Percentiles rank a stretch among this genome's conserved stretches.
phyloP scores from a whole-genome alignment of 1,140 invertebrate species.

The Macrocentrus cingulum region DNA sequence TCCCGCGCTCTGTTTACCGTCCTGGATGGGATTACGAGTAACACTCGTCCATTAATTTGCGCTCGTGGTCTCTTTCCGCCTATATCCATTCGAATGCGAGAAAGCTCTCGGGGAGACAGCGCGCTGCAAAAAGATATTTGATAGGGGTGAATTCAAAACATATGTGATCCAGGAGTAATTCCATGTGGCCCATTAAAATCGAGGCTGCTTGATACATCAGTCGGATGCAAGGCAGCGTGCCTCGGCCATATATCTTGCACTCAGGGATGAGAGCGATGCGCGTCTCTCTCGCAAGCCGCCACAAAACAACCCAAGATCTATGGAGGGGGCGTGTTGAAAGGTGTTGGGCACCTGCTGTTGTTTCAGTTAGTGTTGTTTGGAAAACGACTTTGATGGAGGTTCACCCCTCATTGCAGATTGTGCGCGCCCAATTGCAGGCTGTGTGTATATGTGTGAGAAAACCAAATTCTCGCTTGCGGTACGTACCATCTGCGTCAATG shows the following conservation, averaged over 20 bases:
- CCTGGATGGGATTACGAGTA: constrained; percentile 38
- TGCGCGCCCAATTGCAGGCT: constrained; percentile 3
- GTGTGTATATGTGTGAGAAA: not conserved
- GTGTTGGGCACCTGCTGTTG: constrained; percentile 27
- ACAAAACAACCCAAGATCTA: no score
- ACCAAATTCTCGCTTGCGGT: constrained; percentile 24
- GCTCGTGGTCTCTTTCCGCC: constrained; percentile 22
- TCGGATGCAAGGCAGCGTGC: no score
- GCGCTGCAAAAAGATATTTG: not conserved
- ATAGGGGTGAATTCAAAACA: constrained; percentile 26
- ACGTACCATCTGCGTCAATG: constrained; percentile 49
- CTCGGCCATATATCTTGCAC: no score
- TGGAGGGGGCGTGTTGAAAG: constrained; percentile 13
- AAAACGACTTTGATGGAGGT: constrained; percentile 30
- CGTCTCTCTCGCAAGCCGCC: not conserved
- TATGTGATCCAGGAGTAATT: constrained; percentile 27
- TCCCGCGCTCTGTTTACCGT: constrained; percentile 45
- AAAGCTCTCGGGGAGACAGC: not conserved
- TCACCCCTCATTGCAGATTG: constrained; percentile 20
- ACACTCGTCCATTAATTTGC: constrained; percentile 41
- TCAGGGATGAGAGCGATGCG: no score
- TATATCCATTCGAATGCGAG: constrained; percentile 7
- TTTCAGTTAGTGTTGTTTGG: constrained; percentile 17
- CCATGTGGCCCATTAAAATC: constrained; percentile 14
- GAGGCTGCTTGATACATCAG: not conserved